Base-by-base conservation (phyloP, 2,113 vertebrate genomes). In the Petroica traversi region DNA sequence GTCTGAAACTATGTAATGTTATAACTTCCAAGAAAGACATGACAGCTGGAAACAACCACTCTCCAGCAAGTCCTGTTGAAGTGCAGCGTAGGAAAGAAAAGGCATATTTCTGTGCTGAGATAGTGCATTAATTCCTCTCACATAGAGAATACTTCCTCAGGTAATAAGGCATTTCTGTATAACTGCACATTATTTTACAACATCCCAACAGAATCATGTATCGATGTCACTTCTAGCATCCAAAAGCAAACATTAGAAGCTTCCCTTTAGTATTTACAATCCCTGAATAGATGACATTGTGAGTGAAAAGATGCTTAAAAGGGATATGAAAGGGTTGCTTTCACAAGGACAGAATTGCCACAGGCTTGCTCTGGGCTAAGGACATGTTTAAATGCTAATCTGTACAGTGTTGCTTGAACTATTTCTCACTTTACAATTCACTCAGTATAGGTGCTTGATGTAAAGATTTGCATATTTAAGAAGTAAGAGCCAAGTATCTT, bases 1-100 rank as follows among this genome's bases (percentile, higher is more conserved):
- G 88, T 59, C 64, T 95, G 85, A 93, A 95, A 92, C 40, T 59
- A 25, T 91, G 64, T 92, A 95, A 92, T 61, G 57, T 75, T 46
- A 79, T 23, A 83, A 63, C 24, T 73, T 54, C 41, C 48, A 88
- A 71, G 59, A 61, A 92, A 91, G 76, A 85, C 33, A 38, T 38
- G 49, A 75, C 41, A 88, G 41, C 0, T 2, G 40, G 76, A 85
- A 80, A 77, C 20, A 91, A 51, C 8, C 9, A 40, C 43, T 71
- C 38, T 80, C 31, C 43, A 74, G 26, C 9, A 95, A 91, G 75
- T 31, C 12, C 4, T 43, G 26, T 45, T 57, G 77, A 95, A 95
- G 58, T 26, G 19, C 3, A 33, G 36, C 75, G 18, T 28, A 57
- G 40, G 54, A 85, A 91, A 75, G n/a, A 92, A 85, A 68, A 63